A percentile compares a stretch with the other conserved stretches of the same genome.
phyloP scores from a whole-genome alignment of 2,888 invertebrate species.

The Drosophila anomelani region DNA sequence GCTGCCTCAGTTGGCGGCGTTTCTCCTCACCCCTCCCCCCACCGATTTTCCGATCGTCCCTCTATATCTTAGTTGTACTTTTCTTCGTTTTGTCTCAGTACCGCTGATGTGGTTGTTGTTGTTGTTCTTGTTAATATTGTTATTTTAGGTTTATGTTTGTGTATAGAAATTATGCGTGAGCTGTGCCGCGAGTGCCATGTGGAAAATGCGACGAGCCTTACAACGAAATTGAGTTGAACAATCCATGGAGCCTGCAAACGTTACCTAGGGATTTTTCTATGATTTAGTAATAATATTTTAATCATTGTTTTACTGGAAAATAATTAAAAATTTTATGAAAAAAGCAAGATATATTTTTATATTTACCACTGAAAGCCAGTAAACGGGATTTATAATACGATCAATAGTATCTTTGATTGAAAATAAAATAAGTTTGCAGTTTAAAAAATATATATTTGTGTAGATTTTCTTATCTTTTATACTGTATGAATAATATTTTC shows the following conservation, averaged over 20 bases:
- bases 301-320: background rate
- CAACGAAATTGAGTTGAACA: background rate
- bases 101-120: constrained; percentile 33
- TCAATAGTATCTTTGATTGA: background rate
- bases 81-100: constrained; percentile 35
- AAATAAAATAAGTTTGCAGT: background rate
- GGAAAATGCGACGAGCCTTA: constrained; percentile 31
- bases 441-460: background rate
- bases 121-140: constrained; percentile 48
- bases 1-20: constrained; percentile 15
- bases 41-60: constrained; percentile 41
- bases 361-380: background rate
- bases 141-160: constrained; percentile 56
- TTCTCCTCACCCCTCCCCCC: constrained; percentile 1
- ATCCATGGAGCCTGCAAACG: background rate
- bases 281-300: background rate
- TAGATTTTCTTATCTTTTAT: background rate
- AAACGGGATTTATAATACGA: background rate
- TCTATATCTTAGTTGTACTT: constrained; percentile 45
- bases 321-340: background rate
- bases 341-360: too few relatives aligned
- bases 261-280: background rate
- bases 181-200: constrained; percentile 43
- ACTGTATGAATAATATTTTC: background rate
- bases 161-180: constrained; percentile 60